These are phyloP conservation scores for Phodopus roborovskii DNA, from an alignment of 2,113 vertebrate species.

Conservation along the genomic window DNA sequence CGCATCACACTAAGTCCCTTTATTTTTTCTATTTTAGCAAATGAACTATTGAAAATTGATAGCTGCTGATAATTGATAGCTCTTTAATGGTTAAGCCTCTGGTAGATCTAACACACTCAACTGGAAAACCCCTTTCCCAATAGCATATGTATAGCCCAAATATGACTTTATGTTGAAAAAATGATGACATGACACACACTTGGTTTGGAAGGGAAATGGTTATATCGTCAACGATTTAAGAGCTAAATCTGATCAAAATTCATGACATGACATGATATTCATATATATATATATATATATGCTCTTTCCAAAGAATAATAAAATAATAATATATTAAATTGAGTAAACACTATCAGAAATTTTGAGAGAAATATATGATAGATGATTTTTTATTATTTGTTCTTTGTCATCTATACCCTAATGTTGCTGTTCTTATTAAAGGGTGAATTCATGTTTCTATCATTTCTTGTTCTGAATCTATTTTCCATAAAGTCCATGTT, in stretches of 20 bases:
- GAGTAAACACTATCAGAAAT: not conserved
- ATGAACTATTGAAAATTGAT: too few species aligned
- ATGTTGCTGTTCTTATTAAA: not conserved
- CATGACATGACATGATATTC: not conserved
- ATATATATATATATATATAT: not conserved
- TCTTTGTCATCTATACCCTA: not conserved
- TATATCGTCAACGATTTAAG: not conserved
- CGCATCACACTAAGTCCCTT: too few species aligned
- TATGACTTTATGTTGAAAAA: too few species aligned
- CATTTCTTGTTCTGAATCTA: fast-evolving
- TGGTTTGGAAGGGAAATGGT: too few species aligned
- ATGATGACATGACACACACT: too few species aligned
- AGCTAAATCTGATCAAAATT: not conserved
- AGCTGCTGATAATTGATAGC: too few species aligned
- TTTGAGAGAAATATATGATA: not conserved
- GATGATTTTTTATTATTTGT: not conserved
- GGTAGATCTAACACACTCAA: too few species aligned
- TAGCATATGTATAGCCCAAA: too few species aligned
- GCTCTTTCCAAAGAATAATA: not conserved
- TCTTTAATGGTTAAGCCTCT: too few species aligned
- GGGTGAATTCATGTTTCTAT: not conserved
- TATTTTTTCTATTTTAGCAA: too few species aligned
- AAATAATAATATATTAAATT: too few species aligned
- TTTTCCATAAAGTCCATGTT: not conserved
- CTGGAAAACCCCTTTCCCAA: too few species aligned